Evolutionary conservation across 2,888 invertebrate species (phyloP).

Genomic region (Octonoba sinensis): DNA sequence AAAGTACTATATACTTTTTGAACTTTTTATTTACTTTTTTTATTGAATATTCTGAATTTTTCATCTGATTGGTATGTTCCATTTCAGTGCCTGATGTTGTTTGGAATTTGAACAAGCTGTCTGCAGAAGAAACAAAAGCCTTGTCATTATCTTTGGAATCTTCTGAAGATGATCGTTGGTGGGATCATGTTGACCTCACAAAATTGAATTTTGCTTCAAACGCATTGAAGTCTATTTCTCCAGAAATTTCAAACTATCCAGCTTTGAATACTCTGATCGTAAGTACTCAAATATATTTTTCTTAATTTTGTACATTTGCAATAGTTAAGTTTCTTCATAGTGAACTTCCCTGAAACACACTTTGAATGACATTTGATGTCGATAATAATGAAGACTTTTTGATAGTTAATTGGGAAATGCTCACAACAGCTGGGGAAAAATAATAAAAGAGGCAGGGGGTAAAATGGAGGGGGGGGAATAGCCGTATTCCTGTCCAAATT

Average conservation of each 20-base stretch:
- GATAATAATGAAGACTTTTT: conserved; percentile 77
- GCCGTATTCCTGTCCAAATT: too few relatives aligned
- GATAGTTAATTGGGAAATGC: too few relatives aligned
- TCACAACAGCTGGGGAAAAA: too few relatives aligned
- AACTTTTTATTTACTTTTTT: too few relatives aligned
- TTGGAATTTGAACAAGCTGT: conserved; percentile 72
- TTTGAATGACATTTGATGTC: conserved; percentile 72
- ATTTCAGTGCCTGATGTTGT: conserved; percentile 71
- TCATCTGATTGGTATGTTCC: too few relatives aligned
- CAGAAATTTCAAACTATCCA: conserved; percentile 70
- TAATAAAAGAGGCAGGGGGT: too few relatives aligned
- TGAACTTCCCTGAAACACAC: too few relatives aligned
- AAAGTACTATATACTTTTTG: too few relatives aligned
- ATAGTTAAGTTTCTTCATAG: background rate
- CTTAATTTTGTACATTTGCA: background rate
- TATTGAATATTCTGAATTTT: too few relatives aligned
- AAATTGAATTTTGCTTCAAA: conserved; percentile 78
- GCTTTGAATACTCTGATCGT: conserved; percentile 72
- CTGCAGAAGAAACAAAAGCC: conserved; percentile 71
- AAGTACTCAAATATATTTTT: conserved; percentile 67
- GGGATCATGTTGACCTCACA: conserved; percentile 84
- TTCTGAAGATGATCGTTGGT: conserved; percentile 78
- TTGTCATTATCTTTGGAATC: conserved; percentile 68
- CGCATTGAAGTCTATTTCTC: conserved; percentile 69
- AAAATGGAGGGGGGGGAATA: too few relatives aligned